phyloP scores from a whole-genome alignment of 2,888 invertebrate species.

The Zhuqinia jingwanae region DNA sequence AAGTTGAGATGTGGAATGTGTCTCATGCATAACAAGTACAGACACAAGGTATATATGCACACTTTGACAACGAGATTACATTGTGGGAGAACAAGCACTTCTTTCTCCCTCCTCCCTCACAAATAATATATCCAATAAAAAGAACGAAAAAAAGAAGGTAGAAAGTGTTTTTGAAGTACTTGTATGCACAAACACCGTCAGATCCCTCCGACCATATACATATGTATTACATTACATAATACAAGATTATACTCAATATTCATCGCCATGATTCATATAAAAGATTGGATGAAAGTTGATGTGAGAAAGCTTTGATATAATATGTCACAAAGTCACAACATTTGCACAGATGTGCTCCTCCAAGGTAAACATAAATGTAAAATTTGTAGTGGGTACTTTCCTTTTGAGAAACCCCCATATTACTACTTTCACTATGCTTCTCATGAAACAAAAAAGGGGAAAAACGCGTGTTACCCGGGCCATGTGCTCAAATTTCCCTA shows the following conservation, averaged over 20 bases:
- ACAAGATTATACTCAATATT: too few species aligned
- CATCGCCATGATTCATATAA: slow-evolving; percentile 20
- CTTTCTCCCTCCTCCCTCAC: not conserved
- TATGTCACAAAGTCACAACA: too few species aligned
- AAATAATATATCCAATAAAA: not conserved
- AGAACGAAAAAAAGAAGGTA: not conserved
- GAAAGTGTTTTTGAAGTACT: not conserved
- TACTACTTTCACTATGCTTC: not conserved
- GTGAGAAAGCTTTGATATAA: not conserved
- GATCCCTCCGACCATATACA: too few species aligned
- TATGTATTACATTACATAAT: too few species aligned
- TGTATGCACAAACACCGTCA: not conserved
- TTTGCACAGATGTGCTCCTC: slow-evolving; percentile 19
- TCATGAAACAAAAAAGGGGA: not conserved
- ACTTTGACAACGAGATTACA: slow-evolving; percentile 24
- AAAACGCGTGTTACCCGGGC: slow-evolving; percentile 11
- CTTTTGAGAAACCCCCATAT: not conserved
- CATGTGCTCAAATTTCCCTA: slow-evolving; percentile 27
- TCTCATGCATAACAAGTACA: not conserved
- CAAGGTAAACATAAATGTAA: slow-evolving; percentile 11
- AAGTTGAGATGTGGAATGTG: not conserved
- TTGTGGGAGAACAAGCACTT: not conserved
- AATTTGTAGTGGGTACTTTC: not conserved
- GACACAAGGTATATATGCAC: not conserved
- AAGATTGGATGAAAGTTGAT: not conserved